Base-by-base conservation (phyloP, 2,888 invertebrate genomes). In the Thelaira solivaga region DNA sequence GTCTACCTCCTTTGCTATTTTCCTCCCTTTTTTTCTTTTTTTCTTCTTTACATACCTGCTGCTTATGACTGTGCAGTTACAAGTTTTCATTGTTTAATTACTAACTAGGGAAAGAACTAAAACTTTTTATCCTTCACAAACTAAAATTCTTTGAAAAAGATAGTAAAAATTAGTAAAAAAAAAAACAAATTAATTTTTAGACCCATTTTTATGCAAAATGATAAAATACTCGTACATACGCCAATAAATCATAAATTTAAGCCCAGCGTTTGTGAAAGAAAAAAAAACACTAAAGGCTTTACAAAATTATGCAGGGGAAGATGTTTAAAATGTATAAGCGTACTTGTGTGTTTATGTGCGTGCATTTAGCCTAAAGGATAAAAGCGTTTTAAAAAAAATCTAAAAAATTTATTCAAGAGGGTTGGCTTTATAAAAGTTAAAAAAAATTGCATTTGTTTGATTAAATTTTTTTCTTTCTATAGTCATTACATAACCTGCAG, bases 161-260 rank as follows among this genome's bases (percentile, higher is more conserved):
- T 34, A 71, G n/a, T 45, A 34, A 53, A 53, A 71, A 34, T 61
- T 43, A 26, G 53, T 43, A 34, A 26, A 45, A 62, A 53, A 62
- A 71, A 34, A 26, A 45, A 62, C 43, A 62, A 71, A 43, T 4
- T 31, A 45, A 71, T 71, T 61, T 71, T 53, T 62, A 43, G 62
- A 71, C 68, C 57, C 47, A 13, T 47, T 13, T 43, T 51, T 49
- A 41, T 36, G 57, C 34, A 57, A 68, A 47, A 53, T 55, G 31
- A 29, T 55, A 20, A 67, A 67, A 55, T 2, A n/a, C n/a, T n/a
- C n/a, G n/a, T n/a, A n/a, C n/a, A n/a, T n/a, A 18, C 45, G 11
- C 22, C 18, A 55, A 67, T 67, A 67, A 67, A 55, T 67, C 67
- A 55, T 55, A 10, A 34, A 55, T 55, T 34, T 24, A 45, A 34